Conservation (phyloP, 30 jellyfish, hydroid and myxozoan genomes). For the Hydra vulgaris region DNA sequence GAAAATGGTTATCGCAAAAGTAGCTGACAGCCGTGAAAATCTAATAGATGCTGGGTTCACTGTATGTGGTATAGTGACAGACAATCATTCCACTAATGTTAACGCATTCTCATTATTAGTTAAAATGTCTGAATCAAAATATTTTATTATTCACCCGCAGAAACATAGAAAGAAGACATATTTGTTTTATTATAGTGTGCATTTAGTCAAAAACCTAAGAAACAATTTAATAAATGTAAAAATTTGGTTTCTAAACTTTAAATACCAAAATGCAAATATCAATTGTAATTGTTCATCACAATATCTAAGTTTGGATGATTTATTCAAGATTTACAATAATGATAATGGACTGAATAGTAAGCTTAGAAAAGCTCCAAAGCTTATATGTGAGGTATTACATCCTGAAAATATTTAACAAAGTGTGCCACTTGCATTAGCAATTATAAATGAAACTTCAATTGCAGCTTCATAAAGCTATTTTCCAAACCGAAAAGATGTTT, state of each 20-base stretch:
- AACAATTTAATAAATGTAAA: not conserved
- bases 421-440: not conserved
- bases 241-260: not conserved
- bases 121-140: not conserved
- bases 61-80: not conserved
- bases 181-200: not conserved
- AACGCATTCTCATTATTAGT: not conserved
- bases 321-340: not conserved
- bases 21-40: not conserved
- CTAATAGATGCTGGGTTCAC: not conserved
- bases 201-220: not conserved
- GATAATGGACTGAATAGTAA: not conserved
- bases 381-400: not conserved
- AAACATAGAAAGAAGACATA: not conserved
- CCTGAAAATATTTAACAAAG: not conserved
- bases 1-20: not conserved
- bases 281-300: not conserved
- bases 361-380: not conserved
- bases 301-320: not conserved
- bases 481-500: not conserved
- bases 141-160: not conserved
- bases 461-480: not conserved
- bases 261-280: not conserved
- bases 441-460: not conserved
- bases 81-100: not conserved